A percentile compares a stretch with the other conserved stretches of the same genome.
phyloP scores from a whole-genome alignment of 2,888 invertebrate species.

The Habroteleia sp. region DNA sequence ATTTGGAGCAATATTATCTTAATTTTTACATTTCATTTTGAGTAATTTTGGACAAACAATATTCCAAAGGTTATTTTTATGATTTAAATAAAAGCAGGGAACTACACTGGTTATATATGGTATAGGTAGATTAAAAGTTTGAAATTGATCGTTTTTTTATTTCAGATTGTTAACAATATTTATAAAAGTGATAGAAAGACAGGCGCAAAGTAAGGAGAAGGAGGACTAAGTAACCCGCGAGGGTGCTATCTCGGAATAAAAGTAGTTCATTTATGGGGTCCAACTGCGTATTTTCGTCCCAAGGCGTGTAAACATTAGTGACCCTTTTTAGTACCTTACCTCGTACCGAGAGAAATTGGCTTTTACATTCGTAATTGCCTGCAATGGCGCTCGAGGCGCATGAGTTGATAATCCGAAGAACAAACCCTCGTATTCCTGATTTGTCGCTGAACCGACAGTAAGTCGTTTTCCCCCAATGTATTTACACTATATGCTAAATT shows the following conservation, averaged over 20 bases:
- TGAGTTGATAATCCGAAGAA: conserved; percentile 52
- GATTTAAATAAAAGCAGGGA: too few species aligned
- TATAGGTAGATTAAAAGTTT: too few species aligned
- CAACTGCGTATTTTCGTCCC: conserved; percentile 12
- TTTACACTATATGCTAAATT: conserved; percentile 72
- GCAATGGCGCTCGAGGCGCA: conserved; percentile 24
- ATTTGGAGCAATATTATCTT: too few species aligned
- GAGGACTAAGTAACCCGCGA: conserved; percentile 28
- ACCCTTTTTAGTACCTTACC: conserved; percentile 40
- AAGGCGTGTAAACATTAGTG: conserved; percentile 47
- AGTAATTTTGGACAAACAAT: too few species aligned
- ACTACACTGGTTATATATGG: too few species aligned
- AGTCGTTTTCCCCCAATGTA: conserved; percentile 65
- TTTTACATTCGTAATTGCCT: conserved; percentile 57
- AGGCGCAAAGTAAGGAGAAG: too few species aligned
- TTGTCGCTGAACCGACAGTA: conserved; percentile 62
- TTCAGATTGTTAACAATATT: too few species aligned
- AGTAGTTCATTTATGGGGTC: conserved; percentile 35
- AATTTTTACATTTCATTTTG: too few species aligned
- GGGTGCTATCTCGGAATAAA: conserved; percentile 26
- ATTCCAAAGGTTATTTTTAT: too few species aligned
- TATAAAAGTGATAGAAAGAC: too few species aligned
- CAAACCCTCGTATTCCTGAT: conserved; percentile 43
- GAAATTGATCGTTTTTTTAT: too few species aligned
- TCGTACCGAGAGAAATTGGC: conserved; percentile 28